Percentiles rank a stretch among this genome's conserved stretches.
These are phyloP conservation scores for Xanthia icteritia DNA, from an alignment of 2,888 invertebrate species.

Conservation along the genomic window DNA sequence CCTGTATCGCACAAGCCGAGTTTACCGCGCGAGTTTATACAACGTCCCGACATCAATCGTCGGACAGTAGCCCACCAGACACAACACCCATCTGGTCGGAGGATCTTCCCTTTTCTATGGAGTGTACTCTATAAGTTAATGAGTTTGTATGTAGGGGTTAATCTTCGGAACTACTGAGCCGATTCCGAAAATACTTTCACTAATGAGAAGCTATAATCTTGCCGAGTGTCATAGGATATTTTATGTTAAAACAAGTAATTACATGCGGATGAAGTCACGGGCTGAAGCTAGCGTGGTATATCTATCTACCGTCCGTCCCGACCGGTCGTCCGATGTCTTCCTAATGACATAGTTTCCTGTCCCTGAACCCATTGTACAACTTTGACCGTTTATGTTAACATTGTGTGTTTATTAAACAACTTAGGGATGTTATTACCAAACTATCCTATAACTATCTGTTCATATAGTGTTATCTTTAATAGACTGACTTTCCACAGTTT, in stretches of 20 bases:
- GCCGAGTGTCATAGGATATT: too few relatives aligned
- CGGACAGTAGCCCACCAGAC: too few relatives aligned
- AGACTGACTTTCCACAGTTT: not conserved
- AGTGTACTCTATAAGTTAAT: too few relatives aligned
- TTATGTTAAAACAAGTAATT: not conserved
- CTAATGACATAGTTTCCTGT: not conserved
- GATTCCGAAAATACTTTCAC: too few relatives aligned
- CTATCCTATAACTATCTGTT: conserved; percentile 8
- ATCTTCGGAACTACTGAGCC: too few relatives aligned
- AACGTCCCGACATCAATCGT: too few relatives aligned
- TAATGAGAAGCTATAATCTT: too few relatives aligned
- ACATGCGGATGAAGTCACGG: not conserved
- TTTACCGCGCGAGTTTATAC: too few relatives aligned
- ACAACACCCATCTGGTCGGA: too few relatives aligned
- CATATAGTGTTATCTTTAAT: not conserved
- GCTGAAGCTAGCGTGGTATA: not conserved
- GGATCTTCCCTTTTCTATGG: too few relatives aligned
- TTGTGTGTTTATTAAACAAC: conserved; percentile 19
- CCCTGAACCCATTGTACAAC: conserved; percentile 19
- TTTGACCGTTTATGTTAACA: conserved; percentile 20
- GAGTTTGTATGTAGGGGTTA: too few relatives aligned
- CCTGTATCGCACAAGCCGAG: too few relatives aligned
- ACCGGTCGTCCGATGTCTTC: not conserved
- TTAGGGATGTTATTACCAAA: conserved; percentile 14
- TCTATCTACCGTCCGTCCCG: not conserved